Evolutionary conservation across 1,140 invertebrate species (phyloP).

Genomic region (Drosophila kurseongensis): DNA sequence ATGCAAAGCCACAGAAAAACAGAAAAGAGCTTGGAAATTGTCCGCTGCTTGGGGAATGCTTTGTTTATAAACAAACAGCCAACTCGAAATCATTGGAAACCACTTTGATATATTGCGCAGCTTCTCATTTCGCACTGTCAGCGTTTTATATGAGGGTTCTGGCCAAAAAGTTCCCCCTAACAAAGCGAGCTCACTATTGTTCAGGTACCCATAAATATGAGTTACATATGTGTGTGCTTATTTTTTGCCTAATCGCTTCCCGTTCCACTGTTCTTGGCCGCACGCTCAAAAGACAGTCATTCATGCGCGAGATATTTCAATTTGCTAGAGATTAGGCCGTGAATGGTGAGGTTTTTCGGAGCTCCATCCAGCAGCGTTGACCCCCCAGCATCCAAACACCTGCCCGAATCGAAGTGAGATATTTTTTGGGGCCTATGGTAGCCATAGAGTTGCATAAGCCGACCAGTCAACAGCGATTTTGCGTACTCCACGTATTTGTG

Average conservation of each 20-base stretch:
- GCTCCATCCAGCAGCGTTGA: conserved; percentile 10
- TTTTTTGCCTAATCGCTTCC: conserved; percentile 62
- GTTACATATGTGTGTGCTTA: conserved; percentile 6
- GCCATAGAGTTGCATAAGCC: conserved; percentile 27
- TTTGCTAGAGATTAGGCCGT: conserved; percentile 60
- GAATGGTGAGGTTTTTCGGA: conserved; percentile 10
- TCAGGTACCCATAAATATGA: conserved; percentile 22
- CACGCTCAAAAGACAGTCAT: conserved; percentile 56
- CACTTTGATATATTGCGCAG: conserved; percentile 66
- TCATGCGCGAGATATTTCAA: conserved; percentile 47
- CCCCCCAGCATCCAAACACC: conserved; percentile 31
- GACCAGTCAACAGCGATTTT: conserved; percentile 57
- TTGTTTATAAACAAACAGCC: conserved; percentile 54
- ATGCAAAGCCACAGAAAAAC: conserved; percentile 49
- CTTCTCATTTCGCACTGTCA: conserved; percentile 68
- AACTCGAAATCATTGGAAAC: conserved; percentile 39
- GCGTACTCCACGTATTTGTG: conserved; percentile 63
- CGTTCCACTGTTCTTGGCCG: conserved; percentile 46
- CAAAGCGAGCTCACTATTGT: conserved; percentile 46
- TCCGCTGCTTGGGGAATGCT: conserved; percentile 13
- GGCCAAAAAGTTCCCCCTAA: conserved; percentile 43
- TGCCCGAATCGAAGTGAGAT: conserved; percentile 12
- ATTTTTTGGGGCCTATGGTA: conserved; percentile 13
- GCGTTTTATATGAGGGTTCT: conserved; percentile 71
- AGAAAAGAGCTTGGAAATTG: conserved; percentile 47